These are phyloP conservation scores for Lepidurus apus DNA, from an alignment of 1,140 invertebrate genomes.

Conservation along the genomic window DNA sequence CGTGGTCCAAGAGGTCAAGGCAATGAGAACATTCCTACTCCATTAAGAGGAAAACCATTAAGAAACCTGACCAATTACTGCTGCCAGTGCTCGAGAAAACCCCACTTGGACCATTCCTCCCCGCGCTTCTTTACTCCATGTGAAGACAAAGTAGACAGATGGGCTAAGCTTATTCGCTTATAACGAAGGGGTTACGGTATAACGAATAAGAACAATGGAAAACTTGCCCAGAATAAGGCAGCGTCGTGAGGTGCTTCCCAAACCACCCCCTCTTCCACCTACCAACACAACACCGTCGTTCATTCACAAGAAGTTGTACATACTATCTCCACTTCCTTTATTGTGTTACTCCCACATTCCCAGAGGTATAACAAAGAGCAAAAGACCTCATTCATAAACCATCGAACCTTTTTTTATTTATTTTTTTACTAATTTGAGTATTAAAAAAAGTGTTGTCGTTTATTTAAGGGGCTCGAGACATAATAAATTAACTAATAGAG, in stretches of 20 bases:
- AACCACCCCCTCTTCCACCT: neutral
- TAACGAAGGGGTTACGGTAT: neutral
- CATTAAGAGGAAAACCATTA: neutral
- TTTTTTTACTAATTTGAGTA: neutral
- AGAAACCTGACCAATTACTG: neutral
- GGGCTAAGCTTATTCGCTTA: neutral
- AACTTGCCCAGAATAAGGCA: neutral
- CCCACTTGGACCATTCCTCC: no score
- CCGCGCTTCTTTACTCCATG: neutral
- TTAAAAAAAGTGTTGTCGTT: neutral
- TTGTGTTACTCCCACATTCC: neutral
- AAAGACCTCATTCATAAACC: slow-evolving; percentile 4
- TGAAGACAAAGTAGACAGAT: neutral
- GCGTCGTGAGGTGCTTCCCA: neutral
- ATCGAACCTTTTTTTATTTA: neutral
- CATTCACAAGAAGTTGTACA: neutral
- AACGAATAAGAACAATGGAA: neutral
- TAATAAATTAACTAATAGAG: neutral
- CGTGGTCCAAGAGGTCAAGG: slow-evolving; percentile 17
- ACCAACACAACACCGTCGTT: neutral
- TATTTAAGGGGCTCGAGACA: neutral
- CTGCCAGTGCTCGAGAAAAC: no score
- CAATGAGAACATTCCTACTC: neutral
- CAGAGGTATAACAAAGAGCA: neutral
- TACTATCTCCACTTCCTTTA: neutral